Conservation (phyloP, 2,113 vertebrate species). For the Sceloporus tristichus region DNA sequence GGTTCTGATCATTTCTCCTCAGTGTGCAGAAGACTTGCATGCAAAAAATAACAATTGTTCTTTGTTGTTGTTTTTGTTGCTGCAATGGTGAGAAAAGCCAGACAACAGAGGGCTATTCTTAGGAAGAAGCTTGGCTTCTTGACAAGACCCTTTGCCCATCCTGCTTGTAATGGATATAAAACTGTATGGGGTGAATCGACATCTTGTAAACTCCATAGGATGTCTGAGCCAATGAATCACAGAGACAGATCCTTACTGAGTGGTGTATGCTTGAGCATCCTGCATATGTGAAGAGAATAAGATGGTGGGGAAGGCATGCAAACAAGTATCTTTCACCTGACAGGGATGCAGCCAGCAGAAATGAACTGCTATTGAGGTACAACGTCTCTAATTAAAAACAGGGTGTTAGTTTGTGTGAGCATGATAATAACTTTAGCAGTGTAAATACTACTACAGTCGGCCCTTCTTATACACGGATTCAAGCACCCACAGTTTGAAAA, state of each 20-base stretch:
- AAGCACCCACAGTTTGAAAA: too few relatives aligned
- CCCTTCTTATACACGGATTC: too few relatives aligned
- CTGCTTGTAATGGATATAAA: constrained; percentile 84
- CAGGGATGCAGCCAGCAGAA: constrained; percentile 73
- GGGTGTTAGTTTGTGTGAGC: constrained; percentile 49
- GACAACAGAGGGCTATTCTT: constrained; percentile 75
- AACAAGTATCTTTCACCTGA: constrained; percentile 77
- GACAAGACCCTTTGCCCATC: constrained; percentile 78
- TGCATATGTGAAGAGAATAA: constrained; percentile 72
- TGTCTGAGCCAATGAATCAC: constrained; percentile 84
- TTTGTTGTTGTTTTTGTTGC: constrained; percentile 46
- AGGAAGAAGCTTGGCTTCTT: constrained; percentile 77
- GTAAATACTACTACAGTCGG: not conserved
- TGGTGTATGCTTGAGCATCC: constrained; percentile 81
- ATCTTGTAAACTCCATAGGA: constrained; percentile 84
- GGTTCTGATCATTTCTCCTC: constrained; percentile 76
- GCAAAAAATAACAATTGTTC: constrained; percentile 78
- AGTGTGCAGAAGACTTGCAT: constrained; percentile 52
- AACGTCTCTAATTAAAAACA: constrained; percentile 28
- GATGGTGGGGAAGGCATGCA: constrained; percentile 71
- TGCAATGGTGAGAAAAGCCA: constrained; percentile 74
- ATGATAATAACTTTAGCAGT: constrained; percentile 12
- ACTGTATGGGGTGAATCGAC: constrained; percentile 82
- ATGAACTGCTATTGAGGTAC: constrained; percentile 54
- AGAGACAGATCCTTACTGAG: constrained; percentile 80